phyloP scores from a whole-genome alignment of 2,888 invertebrate genomes.

The Eupithecia subumbrata region DNA sequence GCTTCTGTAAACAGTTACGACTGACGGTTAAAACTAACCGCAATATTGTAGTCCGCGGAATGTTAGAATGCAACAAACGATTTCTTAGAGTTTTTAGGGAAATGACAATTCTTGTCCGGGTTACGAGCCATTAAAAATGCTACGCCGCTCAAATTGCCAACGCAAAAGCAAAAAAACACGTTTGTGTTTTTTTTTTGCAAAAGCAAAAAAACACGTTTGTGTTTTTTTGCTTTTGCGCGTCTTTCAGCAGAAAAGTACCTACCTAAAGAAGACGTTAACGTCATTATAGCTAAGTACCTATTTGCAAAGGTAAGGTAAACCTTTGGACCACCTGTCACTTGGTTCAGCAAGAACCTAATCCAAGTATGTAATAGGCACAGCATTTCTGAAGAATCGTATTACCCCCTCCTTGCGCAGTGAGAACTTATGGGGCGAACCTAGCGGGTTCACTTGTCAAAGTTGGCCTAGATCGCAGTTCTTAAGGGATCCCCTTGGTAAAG shows the following conservation, averaged over 20 bases:
- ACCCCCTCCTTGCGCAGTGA: too few relatives aligned
- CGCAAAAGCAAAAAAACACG: too few relatives aligned
- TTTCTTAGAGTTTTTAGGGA: not conserved
- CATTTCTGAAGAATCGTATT: not conserved
- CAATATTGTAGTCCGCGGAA: slow-evolving; percentile 48
- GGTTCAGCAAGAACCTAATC: not conserved
- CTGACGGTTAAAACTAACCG: slow-evolving; percentile 76
- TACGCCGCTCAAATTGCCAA: not conserved
- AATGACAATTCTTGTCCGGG: not conserved
- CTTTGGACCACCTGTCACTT: not conserved
- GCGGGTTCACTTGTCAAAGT: too few relatives aligned
- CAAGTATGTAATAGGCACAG: not conserved
- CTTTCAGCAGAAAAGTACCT: not conserved
- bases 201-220: too few relatives aligned
- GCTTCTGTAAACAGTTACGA: slow-evolving; percentile 78
- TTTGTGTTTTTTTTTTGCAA: not conserved
- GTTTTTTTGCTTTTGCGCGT: not conserved
- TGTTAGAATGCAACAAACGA: not conserved
- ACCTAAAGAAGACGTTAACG: not conserved
- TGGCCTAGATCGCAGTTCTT: too few relatives aligned
- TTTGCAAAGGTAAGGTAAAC: too few relatives aligned
- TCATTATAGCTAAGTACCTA: not conserved
- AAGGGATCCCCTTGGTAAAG: too few relatives aligned
- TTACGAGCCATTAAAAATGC: not conserved
- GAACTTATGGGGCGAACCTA: too few relatives aligned